Percentiles rank a stretch among this genome's conserved stretches.
These are phyloP conservation scores for Megaceryle torquata DNA, from an alignment of 2,113 vertebrate genomes.

Conservation along the genomic window DNA sequence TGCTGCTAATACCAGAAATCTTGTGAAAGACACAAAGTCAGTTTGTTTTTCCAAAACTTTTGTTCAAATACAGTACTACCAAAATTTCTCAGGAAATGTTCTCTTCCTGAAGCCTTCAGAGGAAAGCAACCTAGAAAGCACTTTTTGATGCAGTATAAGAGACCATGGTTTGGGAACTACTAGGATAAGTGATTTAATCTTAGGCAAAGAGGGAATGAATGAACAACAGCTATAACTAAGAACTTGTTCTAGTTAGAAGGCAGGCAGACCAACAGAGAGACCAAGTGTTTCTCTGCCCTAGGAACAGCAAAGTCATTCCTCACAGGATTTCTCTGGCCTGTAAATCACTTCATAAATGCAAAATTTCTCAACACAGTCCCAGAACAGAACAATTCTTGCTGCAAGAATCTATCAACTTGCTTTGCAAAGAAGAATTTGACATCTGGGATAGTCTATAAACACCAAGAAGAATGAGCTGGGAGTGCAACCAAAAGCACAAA, in stretches of 20 bases:
- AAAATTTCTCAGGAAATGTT: not conserved
- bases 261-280: not conserved
- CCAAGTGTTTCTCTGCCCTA: not conserved
- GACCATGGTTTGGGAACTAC: not conserved
- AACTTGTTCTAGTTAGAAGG: not conserved
- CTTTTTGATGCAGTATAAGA: not conserved
- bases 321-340: not conserved
- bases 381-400: conserved; percentile 14
- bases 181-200: not conserved
- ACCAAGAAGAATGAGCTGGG: conserved; percentile 10
- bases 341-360: conserved; percentile 28
- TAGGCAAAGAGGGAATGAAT: not conserved
- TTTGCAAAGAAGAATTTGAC: not conserved
- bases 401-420: not conserved
- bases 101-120: not conserved
- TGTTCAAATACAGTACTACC: not conserved
- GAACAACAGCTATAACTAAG: not conserved
- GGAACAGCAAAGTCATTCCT: not conserved
- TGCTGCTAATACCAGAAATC: not conserved
- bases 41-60: not conserved
- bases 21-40: not conserved
- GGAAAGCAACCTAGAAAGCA: not conserved
- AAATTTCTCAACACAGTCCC: not conserved
- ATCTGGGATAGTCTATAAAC: conserved; percentile 32
- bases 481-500: conserved; percentile 47